A percentile compares a stretch with the other conserved stretches of the same genome.
phyloP scores from a whole-genome alignment of 2,888 invertebrate genomes.

The Orchesella flavescens region DNA sequence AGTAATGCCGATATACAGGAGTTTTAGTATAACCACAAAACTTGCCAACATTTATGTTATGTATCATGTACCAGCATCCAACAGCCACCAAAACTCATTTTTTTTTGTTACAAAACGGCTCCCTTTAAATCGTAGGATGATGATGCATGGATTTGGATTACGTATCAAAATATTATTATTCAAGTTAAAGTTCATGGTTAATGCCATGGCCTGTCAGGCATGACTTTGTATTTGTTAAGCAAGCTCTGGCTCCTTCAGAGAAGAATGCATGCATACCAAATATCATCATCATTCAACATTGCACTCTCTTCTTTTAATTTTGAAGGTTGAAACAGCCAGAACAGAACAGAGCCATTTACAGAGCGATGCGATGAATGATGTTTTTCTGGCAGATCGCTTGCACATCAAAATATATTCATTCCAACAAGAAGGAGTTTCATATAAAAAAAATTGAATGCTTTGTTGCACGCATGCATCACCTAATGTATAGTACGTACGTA shows the following conservation, averaged over 20 bases:
- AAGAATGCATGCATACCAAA: background rate
- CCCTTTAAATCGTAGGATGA: conserved; percentile 4
- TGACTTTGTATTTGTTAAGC: conserved; percentile 46
- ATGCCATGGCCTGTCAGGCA: conserved; percentile 49
- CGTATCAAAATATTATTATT: conserved; percentile 39
- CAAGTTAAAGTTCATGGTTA: conserved; percentile 61
- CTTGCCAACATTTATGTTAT: too few relatives aligned
- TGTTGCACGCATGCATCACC: background rate
- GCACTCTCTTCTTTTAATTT: background rate
- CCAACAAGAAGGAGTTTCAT: background rate
- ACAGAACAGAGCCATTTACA: too few relatives aligned
- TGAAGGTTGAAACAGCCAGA: background rate
- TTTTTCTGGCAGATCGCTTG: too few relatives aligned
- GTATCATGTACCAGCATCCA: background rate
- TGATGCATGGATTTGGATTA: background rate
- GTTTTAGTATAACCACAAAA: background rate
- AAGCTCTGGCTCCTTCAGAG: background rate
- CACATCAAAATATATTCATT: too few relatives aligned
- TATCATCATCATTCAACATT: background rate
- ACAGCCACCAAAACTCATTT: background rate
- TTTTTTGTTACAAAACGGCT: background rate
- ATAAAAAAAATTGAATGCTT: background rate
- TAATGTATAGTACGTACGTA: background rate
- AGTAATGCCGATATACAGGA: background rate
- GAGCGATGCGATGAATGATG: too few relatives aligned